Evolutionary conservation across 2,888 invertebrate genomes (phyloP).

Genomic region (Pyrochroa serraticornis): DNA sequence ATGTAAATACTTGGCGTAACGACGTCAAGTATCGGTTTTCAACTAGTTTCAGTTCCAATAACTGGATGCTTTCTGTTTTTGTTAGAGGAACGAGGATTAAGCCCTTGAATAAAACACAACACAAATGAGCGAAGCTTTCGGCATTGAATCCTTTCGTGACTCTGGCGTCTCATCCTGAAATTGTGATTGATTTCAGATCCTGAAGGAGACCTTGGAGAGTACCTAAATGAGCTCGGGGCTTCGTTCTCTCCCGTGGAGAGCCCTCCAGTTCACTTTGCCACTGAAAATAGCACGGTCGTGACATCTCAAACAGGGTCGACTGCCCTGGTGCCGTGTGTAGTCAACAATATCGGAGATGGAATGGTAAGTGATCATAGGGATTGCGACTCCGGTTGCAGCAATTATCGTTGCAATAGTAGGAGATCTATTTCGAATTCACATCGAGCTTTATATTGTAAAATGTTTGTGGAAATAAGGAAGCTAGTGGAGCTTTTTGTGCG

Average conservation of each 20-base stretch:
- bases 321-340: slow-evolving; percentile 81
- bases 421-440: not conserved
- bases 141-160: slow-evolving; percentile 1
- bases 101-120: no score
- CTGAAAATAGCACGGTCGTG: slow-evolving; percentile 81
- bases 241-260: slow-evolving; percentile 57
- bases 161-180: slow-evolving; percentile 8
- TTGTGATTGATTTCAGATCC: slow-evolving; percentile 27
- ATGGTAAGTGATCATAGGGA: slow-evolving; percentile 69
- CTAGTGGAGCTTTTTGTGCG: no score
- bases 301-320: slow-evolving; percentile 86
- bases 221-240: slow-evolving; percentile 28
- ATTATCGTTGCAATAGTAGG: no score
- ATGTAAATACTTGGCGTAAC: no score
- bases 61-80: no score
- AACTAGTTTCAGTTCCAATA: no score
- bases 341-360: slow-evolving; percentile 85
- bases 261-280: slow-evolving; percentile 79
- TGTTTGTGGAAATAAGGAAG: not conserved
- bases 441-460: not conserved
- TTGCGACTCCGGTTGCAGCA: not conserved
- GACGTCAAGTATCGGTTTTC: no score
- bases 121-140: not conserved
- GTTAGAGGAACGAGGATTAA: no score
- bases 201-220: slow-evolving; percentile 25